Evolutionary conservation across 2,113 vertebrate species (phyloP).

Genomic region (Callospermophilus lateralis): DNA sequence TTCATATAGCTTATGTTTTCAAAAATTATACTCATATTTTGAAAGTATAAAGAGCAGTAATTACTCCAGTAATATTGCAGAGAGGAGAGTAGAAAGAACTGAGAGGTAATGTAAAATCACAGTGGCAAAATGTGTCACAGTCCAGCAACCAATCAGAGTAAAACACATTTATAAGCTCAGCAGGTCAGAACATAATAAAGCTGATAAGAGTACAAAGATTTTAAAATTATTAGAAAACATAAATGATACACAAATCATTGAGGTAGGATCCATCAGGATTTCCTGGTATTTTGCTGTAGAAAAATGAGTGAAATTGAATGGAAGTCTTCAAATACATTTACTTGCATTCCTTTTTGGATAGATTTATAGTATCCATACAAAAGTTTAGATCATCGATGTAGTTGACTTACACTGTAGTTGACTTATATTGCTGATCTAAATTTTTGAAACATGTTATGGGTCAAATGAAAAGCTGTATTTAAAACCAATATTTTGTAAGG

Average conservation of each 20-base stretch:
- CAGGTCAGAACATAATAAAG: slow-evolving; percentile 79
- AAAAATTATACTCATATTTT: slow-evolving; percentile 12
- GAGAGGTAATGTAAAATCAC: slow-evolving; percentile 45
- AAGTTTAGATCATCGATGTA: background rate
- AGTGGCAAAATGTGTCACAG: slow-evolving; percentile 63
- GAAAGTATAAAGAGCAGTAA: slow-evolving; percentile 40
- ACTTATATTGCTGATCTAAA: too few species aligned
- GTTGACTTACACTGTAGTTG: too few species aligned
- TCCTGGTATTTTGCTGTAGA: slow-evolving; percentile 18
- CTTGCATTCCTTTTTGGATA: background rate
- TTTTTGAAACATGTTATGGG: background rate
- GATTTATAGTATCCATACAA: background rate
- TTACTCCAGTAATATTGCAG: slow-evolving; percentile 16
- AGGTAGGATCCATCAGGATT: background rate
- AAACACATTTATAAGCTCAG: slow-evolving; percentile 80
- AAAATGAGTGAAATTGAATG: slow-evolving; percentile 43
- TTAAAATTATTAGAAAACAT: slow-evolving; percentile 47
- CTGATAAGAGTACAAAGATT: slow-evolving; percentile 79
- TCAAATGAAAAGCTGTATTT: background rate
- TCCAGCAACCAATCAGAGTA: slow-evolving; percentile 73
- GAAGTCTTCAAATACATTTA: slow-evolving; percentile 17
- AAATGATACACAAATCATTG: slow-evolving; percentile 51
- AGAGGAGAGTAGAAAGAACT: slow-evolving; percentile 6
- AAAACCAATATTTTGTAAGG: slow-evolving; percentile 10
- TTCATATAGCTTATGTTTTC: background rate